Evolutionary conservation across 2,113 vertebrate genomes (phyloP).

Genomic region (Myocastor coypus): DNA sequence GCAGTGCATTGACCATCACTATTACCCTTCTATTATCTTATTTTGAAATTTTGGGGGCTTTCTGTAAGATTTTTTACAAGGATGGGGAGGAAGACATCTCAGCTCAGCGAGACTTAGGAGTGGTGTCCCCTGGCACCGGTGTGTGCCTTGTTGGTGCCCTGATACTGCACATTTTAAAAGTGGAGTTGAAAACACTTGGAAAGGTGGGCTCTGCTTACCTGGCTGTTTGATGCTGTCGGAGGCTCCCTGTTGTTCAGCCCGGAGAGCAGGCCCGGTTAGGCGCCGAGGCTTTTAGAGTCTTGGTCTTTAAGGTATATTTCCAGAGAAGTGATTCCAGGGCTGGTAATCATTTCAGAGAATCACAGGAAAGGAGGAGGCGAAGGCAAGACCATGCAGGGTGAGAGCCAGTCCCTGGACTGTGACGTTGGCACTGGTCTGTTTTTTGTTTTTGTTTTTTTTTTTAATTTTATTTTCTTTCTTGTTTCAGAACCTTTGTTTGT

Average conservation of each 20-base stretch:
- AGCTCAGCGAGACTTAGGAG: not conserved
- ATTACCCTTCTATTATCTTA: no score
- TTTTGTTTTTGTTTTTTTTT: no score
- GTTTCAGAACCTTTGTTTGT: no score
- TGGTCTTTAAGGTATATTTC: not conserved
- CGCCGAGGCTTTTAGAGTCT: not conserved
- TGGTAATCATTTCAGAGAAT: not conserved
- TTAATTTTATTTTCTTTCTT: no score
- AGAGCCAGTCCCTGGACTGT: no score
- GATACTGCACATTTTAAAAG: not conserved
- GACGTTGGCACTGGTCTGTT: not conserved
- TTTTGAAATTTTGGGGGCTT: no score
- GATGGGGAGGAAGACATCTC: fast-evolving
- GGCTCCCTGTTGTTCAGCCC: not conserved
- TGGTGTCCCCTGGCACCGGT: fast-evolving
- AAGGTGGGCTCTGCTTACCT: not conserved
- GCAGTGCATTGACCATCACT: no score
- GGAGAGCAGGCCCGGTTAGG: fast-evolving
- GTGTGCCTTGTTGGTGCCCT: no score
- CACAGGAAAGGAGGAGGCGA: not conserved
- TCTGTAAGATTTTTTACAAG: no score
- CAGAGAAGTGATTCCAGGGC: not conserved
- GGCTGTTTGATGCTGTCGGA: not conserved
- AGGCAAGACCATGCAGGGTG: not conserved
- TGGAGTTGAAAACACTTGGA: not conserved